Percentiles rank a stretch among this genome's conserved stretches.
Evolutionary conservation across 2,113 vertebrate genomes (phyloP).

Genomic region (Dipodomys spectabilis): DNA sequence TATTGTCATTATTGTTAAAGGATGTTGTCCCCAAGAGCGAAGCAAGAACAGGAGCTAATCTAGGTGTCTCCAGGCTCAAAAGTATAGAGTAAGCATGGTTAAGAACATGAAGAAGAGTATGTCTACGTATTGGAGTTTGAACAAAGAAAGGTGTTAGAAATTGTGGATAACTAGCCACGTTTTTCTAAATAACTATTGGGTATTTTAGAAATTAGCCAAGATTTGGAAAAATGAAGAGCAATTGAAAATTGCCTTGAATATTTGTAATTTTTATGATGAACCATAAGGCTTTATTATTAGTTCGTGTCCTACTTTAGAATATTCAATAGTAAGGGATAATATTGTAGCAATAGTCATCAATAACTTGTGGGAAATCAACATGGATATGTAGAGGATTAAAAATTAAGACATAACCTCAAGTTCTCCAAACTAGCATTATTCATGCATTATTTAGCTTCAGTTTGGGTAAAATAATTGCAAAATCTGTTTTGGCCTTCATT

Average conservation of each 20-base stretch:
- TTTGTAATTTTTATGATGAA: background rate
- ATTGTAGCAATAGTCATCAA: background rate
- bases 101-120: background rate
- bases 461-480: background rate
- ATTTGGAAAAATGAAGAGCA: background rate
- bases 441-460: conserved; percentile 10
- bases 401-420: conserved; percentile 23
- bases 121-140: background rate
- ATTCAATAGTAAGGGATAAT: background rate
- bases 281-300: background rate
- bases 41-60: background rate
- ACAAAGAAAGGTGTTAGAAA: background rate
- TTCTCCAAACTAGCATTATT: background rate
- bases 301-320: conserved; percentile 14
- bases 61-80: background rate
- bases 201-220: background rate
- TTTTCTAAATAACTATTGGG: background rate
- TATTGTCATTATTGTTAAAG: background rate
- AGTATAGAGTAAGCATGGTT: background rate
- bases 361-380: conserved; percentile 32
- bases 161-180: background rate
- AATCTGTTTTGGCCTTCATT: conserved; percentile 34
- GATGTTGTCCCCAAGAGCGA: background rate
- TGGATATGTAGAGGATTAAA: background rate
- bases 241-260: background rate